These are phyloP conservation scores for Coelogynopora nodosa DNA, from an alignment of 2,888 invertebrate genomes.

Conservation along the genomic window DNA sequence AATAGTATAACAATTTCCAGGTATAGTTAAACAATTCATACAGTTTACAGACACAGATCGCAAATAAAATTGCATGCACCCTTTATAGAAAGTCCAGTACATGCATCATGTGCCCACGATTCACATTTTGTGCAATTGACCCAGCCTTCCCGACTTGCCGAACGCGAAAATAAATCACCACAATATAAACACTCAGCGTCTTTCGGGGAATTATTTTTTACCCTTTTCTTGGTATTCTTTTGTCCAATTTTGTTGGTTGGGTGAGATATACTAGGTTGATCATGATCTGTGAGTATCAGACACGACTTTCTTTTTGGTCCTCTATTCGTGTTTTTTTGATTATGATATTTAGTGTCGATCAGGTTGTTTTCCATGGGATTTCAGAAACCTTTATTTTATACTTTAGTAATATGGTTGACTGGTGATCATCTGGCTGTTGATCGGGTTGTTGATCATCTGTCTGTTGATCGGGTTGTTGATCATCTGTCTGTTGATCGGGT, in stretches of 20 bases:
- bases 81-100: neutral
- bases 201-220: neutral
- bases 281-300: neutral
- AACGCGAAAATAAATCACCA: neutral
- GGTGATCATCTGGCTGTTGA: neutral
- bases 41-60: slow-evolving; percentile 10
- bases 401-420: neutral
- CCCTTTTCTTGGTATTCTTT: neutral
- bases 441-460: neutral
- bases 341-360: no score
- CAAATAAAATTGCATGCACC: neutral
- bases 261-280: neutral
- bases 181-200: slow-evolving; percentile 26
- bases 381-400: neutral
- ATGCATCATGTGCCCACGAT: slow-evolving; percentile 15
- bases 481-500: neutral
- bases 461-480: neutral
- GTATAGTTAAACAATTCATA: neutral
- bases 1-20: neutral
- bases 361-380: no score
- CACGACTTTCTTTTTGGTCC: neutral
- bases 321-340: neutral
- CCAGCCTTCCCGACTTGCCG: neutral
- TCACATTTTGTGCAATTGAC: neutral
- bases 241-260: neutral